A percentile compares a stretch with the other conserved stretches of the same genome.
Evolutionary conservation across 2,888 invertebrate genomes (phyloP).

Genomic region (Lissonota sp.): DNA sequence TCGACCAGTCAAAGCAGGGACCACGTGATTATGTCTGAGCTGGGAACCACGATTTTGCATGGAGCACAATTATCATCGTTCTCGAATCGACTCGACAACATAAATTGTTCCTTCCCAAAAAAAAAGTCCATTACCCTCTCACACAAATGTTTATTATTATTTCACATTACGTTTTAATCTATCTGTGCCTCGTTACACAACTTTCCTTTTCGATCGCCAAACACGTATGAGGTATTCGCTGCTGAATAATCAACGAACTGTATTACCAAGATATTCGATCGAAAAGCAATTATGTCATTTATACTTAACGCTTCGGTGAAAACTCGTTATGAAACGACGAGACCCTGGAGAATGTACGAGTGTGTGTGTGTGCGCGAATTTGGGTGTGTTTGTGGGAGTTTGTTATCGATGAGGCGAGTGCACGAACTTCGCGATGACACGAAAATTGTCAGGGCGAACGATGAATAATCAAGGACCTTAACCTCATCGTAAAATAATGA

Average conservation of each 20-base stretch:
- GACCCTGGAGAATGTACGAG: constrained; percentile 46
- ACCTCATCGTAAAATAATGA: constrained; percentile 47
- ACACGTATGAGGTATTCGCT: neutral
- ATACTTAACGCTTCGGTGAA: constrained; percentile 28
- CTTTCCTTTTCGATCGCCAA: neutral
- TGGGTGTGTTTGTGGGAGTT: neutral
- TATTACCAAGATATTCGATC: constrained; percentile 29
- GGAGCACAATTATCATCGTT: constrained; percentile 87
- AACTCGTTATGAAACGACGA: constrained; percentile 45
- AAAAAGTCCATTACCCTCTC: constrained; percentile 1
- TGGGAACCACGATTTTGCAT: constrained; percentile 93
- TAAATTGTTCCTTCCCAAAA: constrained; percentile 10
- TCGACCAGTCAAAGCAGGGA: constrained; percentile 85
- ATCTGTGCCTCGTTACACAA: neutral
- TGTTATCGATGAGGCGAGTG: constrained; percentile 23
- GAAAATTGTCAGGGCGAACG: constrained; percentile 24
- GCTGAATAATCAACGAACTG: constrained; percentile 9
- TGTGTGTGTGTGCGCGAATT: neutral
- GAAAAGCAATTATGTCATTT: constrained; percentile 41
- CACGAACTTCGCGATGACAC: constrained; percentile 19
- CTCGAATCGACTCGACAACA: constrained; percentile 85
- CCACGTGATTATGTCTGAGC: constrained; percentile 89
- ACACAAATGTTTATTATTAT: constrained; percentile 1
- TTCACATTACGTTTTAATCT: neutral
- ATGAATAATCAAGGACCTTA: constrained; percentile 48